Conservation (phyloP, 1,140 invertebrate species). For the Protaetia brevitarsis region DNA sequence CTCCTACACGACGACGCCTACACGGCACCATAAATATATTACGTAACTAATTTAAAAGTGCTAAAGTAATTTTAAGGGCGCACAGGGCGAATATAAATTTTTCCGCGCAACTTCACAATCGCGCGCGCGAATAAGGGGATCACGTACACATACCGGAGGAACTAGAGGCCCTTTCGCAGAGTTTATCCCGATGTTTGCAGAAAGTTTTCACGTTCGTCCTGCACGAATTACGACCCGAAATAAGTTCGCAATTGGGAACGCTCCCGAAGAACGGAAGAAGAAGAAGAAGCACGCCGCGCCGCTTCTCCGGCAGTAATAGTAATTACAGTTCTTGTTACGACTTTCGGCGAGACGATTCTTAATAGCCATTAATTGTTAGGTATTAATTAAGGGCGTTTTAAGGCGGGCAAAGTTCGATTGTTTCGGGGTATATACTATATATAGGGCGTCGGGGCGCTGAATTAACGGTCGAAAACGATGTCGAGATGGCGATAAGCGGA, state of each 20-base stretch:
- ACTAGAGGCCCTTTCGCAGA: no score
- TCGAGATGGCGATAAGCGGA: not conserved
- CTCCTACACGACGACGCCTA: no score
- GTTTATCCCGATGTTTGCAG: conserved; percentile 42
- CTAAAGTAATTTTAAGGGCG: conserved; percentile 42
- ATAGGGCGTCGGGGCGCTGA: not conserved
- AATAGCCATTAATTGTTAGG: conserved; percentile 40
- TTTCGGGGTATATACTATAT: no score
- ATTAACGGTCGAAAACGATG: not conserved
- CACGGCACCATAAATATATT: conserved; percentile 40
- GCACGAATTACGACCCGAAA: conserved; percentile 40
- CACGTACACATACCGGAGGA: conserved; percentile 34
- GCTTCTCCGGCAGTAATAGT: conserved; percentile 26
- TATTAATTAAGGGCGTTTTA: conserved; percentile 36
- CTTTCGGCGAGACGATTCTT: conserved; percentile 35
- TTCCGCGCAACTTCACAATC: not conserved
- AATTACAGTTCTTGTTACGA: conserved; percentile 40
- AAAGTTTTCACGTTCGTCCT: conserved; percentile 41
- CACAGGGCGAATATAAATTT: conserved; percentile 40
- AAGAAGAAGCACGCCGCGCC: conserved; percentile 9
- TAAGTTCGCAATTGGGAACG: conserved; percentile 35
- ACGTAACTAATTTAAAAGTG: conserved; percentile 42
- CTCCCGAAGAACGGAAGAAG: no score
- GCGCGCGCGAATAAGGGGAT: conserved; percentile 30
- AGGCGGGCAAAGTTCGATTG: conserved; percentile 32